These are phyloP conservation scores for Peromyscus polionotus DNA, from an alignment of 2,113 vertebrate species.

Conservation along the genomic window DNA sequence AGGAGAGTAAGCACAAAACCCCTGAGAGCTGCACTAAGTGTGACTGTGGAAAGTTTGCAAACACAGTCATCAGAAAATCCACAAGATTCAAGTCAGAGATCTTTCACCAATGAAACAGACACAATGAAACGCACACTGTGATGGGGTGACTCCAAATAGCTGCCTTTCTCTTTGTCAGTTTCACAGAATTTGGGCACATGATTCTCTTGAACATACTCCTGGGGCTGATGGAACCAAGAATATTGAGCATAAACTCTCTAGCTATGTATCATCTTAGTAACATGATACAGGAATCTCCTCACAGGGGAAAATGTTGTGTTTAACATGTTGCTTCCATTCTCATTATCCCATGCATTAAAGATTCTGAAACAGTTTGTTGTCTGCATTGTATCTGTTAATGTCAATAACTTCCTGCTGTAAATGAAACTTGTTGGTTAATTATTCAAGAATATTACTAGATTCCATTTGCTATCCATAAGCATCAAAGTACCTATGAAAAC, in stretches of 20 bases:
- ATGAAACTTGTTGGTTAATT: conserved; percentile 66
- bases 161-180: not conserved
- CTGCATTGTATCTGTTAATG: conserved; percentile 35
- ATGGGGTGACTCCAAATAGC: not conserved
- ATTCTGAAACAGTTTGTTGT: conserved; percentile 11
- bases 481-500: conserved; percentile 69
- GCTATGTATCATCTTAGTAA: conserved; percentile 50
- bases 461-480: conserved; percentile 60
- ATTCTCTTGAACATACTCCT: conserved; percentile 4
- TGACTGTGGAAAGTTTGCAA: conserved; percentile 31
- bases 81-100: not conserved
- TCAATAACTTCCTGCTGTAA: conserved; percentile 64
- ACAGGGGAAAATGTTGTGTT: conserved; percentile 46
- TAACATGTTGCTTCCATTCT: conserved; percentile 18
- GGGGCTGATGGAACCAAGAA: not conserved
- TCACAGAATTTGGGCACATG: not conserved
- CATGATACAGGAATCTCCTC: conserved; percentile 57
- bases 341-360: conserved; percentile 55
- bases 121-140: not conserved
- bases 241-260: conserved; percentile 11
- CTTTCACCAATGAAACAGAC: not conserved
- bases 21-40: conserved; percentile 25
- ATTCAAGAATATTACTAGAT: conserved; percentile 64
- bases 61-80: conserved; percentile 42
- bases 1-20: not conserved